Conservation (phyloP, 2,888 invertebrate species). For the Rhaphigaster nebulosa region DNA sequence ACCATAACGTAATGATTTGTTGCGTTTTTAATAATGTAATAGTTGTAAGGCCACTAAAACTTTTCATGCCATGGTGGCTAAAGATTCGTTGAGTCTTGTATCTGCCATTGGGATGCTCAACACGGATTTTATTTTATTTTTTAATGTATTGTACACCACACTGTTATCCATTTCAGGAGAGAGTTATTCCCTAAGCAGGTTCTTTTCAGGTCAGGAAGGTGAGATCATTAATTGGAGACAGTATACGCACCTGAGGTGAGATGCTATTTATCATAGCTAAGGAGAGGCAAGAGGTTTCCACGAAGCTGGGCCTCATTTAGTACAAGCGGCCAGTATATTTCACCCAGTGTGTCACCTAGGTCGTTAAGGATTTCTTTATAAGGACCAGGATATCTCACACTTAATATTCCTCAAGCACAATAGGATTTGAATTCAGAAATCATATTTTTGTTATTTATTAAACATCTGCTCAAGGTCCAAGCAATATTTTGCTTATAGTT, state of each 20-base stretch:
- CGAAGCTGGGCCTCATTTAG: constrained; percentile 1
- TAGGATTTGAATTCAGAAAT: not conserved
- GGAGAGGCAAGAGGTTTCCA: not conserved
- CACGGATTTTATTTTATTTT: not conserved
- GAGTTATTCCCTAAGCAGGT: not conserved
- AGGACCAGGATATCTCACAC: not conserved
- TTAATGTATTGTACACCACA: not conserved
- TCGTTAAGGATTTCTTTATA: not conserved
- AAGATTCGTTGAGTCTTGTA: no score
- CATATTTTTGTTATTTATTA: not conserved
- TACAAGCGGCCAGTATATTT: not conserved
- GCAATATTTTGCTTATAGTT: not conserved
- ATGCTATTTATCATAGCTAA: not conserved
- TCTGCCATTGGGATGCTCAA: no score
- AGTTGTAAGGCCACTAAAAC: no score
- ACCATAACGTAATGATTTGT: no score
- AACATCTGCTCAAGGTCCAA: not conserved
- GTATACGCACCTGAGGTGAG: not conserved
- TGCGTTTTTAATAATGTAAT: no score
- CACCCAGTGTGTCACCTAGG: not conserved
- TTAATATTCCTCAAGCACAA: not conserved
- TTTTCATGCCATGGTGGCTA: no score
- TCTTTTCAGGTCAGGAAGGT: not conserved
- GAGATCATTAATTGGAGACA: constrained; percentile 16
- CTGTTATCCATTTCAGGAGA: not conserved